Percentiles rank a stretch among this genome's conserved stretches.
Evolutionary conservation across 2,113 vertebrate genomes (phyloP).

Genomic region (western clawed frog (Xenopus tropicalis)): DNA sequence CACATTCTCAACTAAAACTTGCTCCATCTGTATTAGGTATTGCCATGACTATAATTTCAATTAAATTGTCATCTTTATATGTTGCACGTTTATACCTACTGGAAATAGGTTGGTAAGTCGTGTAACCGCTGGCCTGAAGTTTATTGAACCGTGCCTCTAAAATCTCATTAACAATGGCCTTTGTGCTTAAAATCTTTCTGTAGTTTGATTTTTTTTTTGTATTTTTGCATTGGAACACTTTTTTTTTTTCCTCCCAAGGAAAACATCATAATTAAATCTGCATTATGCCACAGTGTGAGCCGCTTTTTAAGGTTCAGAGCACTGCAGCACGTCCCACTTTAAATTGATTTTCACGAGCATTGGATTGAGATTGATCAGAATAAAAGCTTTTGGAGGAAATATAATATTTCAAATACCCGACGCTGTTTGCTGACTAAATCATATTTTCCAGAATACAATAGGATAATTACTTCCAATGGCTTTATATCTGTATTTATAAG

Average conservation of each 20-base stretch:
- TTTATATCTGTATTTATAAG: too few species aligned
- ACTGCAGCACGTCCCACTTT: not conserved
- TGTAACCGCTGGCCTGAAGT: too few species aligned
- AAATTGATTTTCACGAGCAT: not conserved
- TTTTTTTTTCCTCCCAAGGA: not conserved
- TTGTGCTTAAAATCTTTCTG: not conserved
- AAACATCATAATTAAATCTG: slow-evolving; percentile 6
- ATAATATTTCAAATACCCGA: not conserved
- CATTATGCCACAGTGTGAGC: not conserved
- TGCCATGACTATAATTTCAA: too few species aligned
- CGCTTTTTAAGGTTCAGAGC: not conserved
- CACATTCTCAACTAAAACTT: too few species aligned
- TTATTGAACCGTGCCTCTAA: too few species aligned
- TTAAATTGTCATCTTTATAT: too few species aligned
- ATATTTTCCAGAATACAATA: not conserved
- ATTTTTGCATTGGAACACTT: not conserved
- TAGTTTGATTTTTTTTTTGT: not conserved
- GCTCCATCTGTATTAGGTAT: too few species aligned
- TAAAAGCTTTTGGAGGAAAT: not conserved
- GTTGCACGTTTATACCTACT: too few species aligned
- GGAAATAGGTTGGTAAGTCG: too few species aligned
- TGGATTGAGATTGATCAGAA: slow-evolving; percentile 3
- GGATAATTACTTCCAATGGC: not conserved
- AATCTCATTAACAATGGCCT: not conserved
- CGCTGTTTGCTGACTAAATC: not conserved